These are phyloP conservation scores for Chrysomallon squamiferum DNA, from an alignment of 1,140 invertebrate genomes.

Conservation along the genomic window DNA sequence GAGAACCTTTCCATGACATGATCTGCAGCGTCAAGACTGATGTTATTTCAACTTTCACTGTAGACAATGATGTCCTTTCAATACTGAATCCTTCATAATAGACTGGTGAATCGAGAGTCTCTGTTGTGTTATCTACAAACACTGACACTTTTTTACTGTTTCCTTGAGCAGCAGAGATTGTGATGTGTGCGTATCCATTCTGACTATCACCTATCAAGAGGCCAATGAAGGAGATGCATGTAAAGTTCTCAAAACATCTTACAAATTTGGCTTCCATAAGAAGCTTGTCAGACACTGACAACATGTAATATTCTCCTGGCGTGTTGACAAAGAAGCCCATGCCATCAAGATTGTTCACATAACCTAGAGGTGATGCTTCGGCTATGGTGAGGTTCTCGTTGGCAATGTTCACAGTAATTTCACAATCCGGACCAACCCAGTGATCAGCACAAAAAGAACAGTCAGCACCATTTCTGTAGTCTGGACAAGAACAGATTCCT, in stretches of 20 bases:
- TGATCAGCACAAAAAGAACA: slow-evolving; percentile 29
- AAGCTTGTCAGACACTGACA: slow-evolving; percentile 20
- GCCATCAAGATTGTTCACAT: slow-evolving; percentile 29
- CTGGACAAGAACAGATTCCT: slow-evolving; percentile 31
- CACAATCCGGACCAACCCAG: slow-evolving; percentile 35
- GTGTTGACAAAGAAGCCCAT: slow-evolving; percentile 21
- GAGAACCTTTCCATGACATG: slow-evolving; percentile 17
- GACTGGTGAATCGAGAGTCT: slow-evolving; percentile 16
- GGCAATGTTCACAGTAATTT: slow-evolving; percentile 26
- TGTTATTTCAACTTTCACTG: slow-evolving; percentile 16
- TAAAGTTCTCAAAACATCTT: slow-evolving; percentile 29
- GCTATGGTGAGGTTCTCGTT: slow-evolving; percentile 2
- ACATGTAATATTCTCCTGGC: slow-evolving; percentile 21
- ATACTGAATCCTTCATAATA: slow-evolving; percentile 28
- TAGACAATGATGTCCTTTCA: slow-evolving; percentile 11
- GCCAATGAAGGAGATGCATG: slow-evolving; percentile 27
- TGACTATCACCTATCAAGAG: slow-evolving; percentile 23
- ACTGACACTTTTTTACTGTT: slow-evolving; percentile 15
- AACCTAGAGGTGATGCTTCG: slow-evolving; percentile 13
- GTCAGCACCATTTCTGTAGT: slow-evolving; percentile 23
- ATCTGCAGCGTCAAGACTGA: slow-evolving; percentile 12
- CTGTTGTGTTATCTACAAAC: slow-evolving; percentile 11
- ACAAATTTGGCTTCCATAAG: slow-evolving; percentile 31
- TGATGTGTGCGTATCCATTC: slow-evolving; percentile 23
- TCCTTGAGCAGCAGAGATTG: slow-evolving; percentile 13